Base-by-base conservation (phyloP, 1,140 invertebrate species). In the Drosophila sturtevanti region DNA sequence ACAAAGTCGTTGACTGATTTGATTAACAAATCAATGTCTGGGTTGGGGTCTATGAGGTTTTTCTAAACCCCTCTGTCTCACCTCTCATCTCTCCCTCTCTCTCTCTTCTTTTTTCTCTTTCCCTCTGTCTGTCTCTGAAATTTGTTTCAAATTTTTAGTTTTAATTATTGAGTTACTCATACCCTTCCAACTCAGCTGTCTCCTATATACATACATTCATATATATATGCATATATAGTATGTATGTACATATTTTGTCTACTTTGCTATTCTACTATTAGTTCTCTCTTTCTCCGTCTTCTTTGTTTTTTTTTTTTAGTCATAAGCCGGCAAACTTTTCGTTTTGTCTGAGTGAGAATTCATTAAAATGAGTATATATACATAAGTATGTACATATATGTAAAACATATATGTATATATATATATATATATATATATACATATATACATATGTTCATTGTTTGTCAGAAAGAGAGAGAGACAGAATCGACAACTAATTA, bases 1-100 rank as follows among this genome's bases (percentile, higher is more conserved):
- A 11, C 4, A 48, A 48, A 48, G 41, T 48, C 41, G 41, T 48
- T 48, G 41, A 48, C 41, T 48, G 52, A 55, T 55, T 55, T 55
- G 52, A 55, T 24, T 55, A 31, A 12, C 12, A 27, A 55, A 55
- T 55, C 41, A 48, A 21, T 48, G 41, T 48, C 41, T 55, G 52
- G 22, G 52, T 7, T 27, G 1, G 7, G 21, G 12, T 44, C 16
- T 44, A 44, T 44, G 2, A 4, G 38, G 22, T 3, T 3, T 2
- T 24, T 2, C 2, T 2, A 4, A 31, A 31, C 27, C 27, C 27
- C 27, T 31, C 27, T n/a, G n/a, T n/a, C n/a, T n/a, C n/a, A n/a
- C n/a, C n/a, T n/a, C n/a, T n/a, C n/a, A n/a, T n/a, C n/a, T 31
- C 27, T 31, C 27, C 6, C 27, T 31, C 3, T 48, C 16, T 48